Evolutionary conservation across 2,797 vertebrate species (phyloP), one percentile per base, ranked within the genome.

Genomic region (Antrozous pallidus): DNA sequence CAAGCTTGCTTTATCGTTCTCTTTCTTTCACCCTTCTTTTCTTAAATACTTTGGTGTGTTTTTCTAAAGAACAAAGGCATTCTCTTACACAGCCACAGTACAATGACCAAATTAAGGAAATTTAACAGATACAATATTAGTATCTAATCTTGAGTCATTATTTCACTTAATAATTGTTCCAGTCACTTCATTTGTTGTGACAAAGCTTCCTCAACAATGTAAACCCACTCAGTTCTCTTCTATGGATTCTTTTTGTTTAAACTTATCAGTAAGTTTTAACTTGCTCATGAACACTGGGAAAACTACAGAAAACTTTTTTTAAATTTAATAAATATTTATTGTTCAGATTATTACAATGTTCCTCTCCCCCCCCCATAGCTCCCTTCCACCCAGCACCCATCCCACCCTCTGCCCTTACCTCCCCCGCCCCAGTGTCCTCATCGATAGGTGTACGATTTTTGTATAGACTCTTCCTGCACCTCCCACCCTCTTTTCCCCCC

Each of bases 211-310:
- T 78, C 86, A 79, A 51, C 24, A 40, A 36, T 74, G 38, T 87
- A 56, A 82, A 38, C 74, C 49, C 84, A 67, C 18, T 70, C 49
- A 63, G 28, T 47, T 89, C 75, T 88, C 67, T 77, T 88, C 82
- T 92, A 6, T 93, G 61, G 12, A 17, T 42, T 86, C 12, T 77
- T 58, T 79, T 92, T 74, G 45, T 92, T 94, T 85, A 84, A 91
- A 84, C 38, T 69, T 91, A 81, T 28, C 47, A 51, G 45, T 75
- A 51, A 51, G 11, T 61, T 93, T 91, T 92, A 87, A 70, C 38
- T 88, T 90, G 22, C 22, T 56, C 73, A 10, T 85, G 80, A 91
- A 79, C 67, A 20, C 63, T 90, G 20, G 38, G 45, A 51, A 89
- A 96, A 51, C 49, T 58, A 58, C 0, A 91, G 38, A 11, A 58